A percentile compares a stretch with the other conserved stretches of the same genome.
Conservation (phyloP, 1,140 invertebrate species). For the Caligus rogercresseyi region DNA sequence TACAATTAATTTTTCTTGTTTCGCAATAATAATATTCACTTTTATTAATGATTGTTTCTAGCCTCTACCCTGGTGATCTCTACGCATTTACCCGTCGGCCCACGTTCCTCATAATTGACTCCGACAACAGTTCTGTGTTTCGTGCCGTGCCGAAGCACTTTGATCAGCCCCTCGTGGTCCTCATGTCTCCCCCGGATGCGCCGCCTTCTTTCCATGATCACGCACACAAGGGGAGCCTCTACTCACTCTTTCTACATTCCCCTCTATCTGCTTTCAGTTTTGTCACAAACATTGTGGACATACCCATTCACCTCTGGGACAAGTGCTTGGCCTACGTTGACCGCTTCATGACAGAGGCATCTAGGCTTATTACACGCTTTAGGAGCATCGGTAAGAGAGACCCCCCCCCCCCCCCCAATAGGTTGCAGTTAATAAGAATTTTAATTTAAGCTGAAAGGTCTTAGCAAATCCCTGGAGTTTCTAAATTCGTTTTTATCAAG, state of each 20-base stretch:
- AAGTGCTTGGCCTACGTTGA: slow-evolving; percentile 70
- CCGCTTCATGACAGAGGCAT: slow-evolving; percentile 72
- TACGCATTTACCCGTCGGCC: slow-evolving; percentile 79
- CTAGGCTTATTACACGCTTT: slow-evolving; percentile 56
- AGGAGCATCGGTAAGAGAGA: slow-evolving; percentile 59
- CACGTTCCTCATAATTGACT: slow-evolving; percentile 81
- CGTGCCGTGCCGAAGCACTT: slow-evolving; percentile 79
- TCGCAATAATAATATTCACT: no score
- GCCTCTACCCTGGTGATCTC: slow-evolving; percentile 76
- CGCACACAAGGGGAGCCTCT: slow-evolving; percentile 74
- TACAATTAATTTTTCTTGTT: no score
- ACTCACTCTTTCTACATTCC: slow-evolving; percentile 84
- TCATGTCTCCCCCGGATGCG: slow-evolving; percentile 81
- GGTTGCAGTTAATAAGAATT: background rate
- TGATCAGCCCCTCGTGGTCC: slow-evolving; percentile 77
- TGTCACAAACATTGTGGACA: slow-evolving; percentile 67
- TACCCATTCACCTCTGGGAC: slow-evolving; percentile 73
- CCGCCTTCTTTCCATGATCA: slow-evolving; percentile 68
- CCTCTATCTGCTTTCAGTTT: slow-evolving; percentile 82
- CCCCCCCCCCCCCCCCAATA: slow-evolving; percentile 21
- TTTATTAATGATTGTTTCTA: slow-evolving; percentile 25
- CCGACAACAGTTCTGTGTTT: slow-evolving; percentile 85
- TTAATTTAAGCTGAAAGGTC: background rate
- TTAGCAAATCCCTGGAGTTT: background rate
- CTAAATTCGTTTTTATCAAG: background rate